These are phyloP conservation scores for Maylandia zebra DNA, from an alignment of 2,113 vertebrate genomes.

Conservation along the genomic window DNA sequence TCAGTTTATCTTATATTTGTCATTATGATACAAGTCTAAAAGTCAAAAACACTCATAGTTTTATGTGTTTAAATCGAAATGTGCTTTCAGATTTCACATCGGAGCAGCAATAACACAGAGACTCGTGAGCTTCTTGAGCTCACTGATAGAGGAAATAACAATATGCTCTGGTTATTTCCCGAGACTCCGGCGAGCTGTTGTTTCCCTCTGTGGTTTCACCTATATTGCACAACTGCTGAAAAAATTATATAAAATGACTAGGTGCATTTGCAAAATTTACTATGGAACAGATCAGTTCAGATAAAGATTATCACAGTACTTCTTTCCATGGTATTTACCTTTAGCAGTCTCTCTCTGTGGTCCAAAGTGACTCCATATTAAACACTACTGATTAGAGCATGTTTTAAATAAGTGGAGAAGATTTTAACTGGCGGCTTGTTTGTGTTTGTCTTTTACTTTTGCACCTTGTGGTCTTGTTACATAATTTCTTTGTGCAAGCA, in stretches of 20 bases:
- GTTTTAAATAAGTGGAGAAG: neutral
- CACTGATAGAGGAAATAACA: constrained; percentile 14
- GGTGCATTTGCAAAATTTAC: neutral
- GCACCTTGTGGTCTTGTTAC: neutral
- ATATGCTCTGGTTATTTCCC: constrained; percentile 28
- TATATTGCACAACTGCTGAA: constrained; percentile 20
- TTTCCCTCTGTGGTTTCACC: neutral
- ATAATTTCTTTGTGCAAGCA: neutral
- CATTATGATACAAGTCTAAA: neutral
- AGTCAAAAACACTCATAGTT: neutral
- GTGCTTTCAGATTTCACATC: neutral
- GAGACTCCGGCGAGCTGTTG: neutral
- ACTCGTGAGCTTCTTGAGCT: neutral
- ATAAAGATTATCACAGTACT: neutral
- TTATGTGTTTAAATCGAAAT: neutral
- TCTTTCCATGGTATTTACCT: neutral
- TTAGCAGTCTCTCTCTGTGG: neutral
- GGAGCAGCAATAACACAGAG: neutral
- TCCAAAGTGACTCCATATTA: neutral
- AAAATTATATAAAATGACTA: constrained; percentile 16
- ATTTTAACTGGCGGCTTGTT: neutral
- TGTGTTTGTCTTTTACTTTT: neutral
- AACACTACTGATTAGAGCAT: neutral
- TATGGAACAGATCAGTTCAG: neutral
- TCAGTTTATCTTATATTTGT: neutral